Conservation (phyloP, 2,888 invertebrate species). For the Phaedon cochleariae region DNA sequence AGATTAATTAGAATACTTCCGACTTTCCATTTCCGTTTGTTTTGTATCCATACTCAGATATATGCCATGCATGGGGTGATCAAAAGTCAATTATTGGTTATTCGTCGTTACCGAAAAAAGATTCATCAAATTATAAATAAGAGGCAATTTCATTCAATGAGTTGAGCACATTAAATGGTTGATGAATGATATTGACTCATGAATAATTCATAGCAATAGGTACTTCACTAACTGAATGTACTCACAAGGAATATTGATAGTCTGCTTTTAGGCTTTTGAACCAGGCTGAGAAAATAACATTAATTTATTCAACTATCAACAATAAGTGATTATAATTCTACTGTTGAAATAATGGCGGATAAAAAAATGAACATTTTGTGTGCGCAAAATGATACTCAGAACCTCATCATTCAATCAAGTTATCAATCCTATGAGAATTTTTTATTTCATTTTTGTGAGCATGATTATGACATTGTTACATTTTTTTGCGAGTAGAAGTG, state of each 20-base stretch:
- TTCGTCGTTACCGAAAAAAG: neutral
- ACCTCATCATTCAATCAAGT: too few species aligned
- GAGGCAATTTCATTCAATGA: neutral
- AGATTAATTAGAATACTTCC: too few species aligned
- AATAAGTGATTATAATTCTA: neutral
- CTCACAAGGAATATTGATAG: neutral
- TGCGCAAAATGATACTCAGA: neutral
- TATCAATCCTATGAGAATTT: too few species aligned
- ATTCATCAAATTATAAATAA: neutral
- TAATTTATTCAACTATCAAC: neutral
- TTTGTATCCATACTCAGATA: too few species aligned
- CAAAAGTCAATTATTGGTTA: too few species aligned
- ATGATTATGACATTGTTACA: too few species aligned
- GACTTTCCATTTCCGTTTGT: too few species aligned
- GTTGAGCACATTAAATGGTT: neutral
- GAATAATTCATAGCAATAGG: neutral
- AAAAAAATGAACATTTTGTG: neutral
- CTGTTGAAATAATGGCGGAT: neutral
- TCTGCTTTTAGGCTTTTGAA: neutral
- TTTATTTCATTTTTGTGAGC: too few species aligned
- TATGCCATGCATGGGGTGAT: too few species aligned
- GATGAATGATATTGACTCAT: neutral
- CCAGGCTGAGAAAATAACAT: neutral
- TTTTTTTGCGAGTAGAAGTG: too few species aligned
- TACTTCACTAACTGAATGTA: neutral